A percentile compares a stretch with the other conserved stretches of the same genome.
Conservation (phyloP, 2,113 vertebrate species). For the Anarrhichthys ocellatus region DNA sequence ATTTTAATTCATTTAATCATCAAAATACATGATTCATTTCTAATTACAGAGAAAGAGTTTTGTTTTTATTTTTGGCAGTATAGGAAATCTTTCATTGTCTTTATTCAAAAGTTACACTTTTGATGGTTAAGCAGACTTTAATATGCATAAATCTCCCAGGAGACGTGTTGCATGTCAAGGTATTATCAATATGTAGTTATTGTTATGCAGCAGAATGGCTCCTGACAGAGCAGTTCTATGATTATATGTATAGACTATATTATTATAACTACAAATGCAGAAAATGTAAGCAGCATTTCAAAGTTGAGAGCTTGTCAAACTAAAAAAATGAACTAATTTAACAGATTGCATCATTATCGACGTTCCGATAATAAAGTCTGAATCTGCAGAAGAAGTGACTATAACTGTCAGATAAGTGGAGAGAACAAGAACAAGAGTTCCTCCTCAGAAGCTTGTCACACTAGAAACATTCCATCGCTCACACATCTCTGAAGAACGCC, state of each 20-base stretch:
- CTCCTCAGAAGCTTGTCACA: not conserved
- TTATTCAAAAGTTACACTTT: not conserved
- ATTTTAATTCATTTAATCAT: not conserved
- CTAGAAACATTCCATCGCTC: not conserved
- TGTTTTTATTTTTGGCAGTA: too few relatives aligned
- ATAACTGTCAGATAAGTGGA: not conserved
- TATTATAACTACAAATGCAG: not conserved
- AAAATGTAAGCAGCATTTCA: not conserved
- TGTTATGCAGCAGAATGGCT: not conserved
- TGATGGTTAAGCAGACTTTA: not conserved
- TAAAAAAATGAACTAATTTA: not conserved
- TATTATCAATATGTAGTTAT: not conserved
- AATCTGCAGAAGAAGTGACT: not conserved
- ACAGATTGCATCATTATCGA: not conserved
- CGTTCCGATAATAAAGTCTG: not conserved
- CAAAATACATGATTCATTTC: not conserved
- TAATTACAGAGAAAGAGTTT: not conserved
- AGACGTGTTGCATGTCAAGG: not conserved
- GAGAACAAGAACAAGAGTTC: not conserved
- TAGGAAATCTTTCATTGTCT: too few relatives aligned
- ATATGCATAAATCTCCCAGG: not conserved
- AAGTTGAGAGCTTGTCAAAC: not conserved
- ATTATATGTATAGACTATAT: not conserved
- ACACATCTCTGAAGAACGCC: not conserved
- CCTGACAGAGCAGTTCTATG: not conserved